Percentiles rank a stretch among this genome's conserved stretches.
Conservation (phyloP, 2,113 vertebrate genomes). For the Aspiorhynchus laticeps region DNA sequence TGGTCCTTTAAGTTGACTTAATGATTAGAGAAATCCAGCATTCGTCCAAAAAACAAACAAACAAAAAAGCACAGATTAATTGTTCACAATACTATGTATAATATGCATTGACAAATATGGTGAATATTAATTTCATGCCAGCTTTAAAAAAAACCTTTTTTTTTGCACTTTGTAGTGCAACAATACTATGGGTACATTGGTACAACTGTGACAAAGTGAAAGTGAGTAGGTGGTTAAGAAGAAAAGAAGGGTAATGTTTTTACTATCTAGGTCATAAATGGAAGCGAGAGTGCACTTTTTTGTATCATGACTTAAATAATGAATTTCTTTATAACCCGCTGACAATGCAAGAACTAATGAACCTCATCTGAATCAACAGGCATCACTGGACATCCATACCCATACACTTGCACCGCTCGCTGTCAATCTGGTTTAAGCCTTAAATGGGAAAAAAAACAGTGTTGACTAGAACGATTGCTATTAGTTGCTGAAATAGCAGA, state of each 20-base stretch:
- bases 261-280: conserved; percentile 50
- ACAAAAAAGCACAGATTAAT: background rate
- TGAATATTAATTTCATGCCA: background rate
- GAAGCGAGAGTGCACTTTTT: conserved; percentile 36
- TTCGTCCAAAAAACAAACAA: no score
- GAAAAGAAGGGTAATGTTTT: background rate
- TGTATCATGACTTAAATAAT: conserved; percentile 21
- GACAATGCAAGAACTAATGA: background rate
- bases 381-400: background rate
- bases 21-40: no score
- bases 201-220: background rate
- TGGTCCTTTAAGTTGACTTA: no score
- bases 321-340: background rate
- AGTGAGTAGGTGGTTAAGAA: background rate
- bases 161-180: background rate
- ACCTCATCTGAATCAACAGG: background rate
- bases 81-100: background rate
- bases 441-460: background rate
- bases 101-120: background rate
- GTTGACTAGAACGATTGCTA: background rate
- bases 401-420: background rate
- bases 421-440: background rate
- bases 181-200: background rate
- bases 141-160: background rate
- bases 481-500: conserved; percentile 11